Conservation (phyloP, 2,797 vertebrate species). For the Molossus molossus region DNA sequence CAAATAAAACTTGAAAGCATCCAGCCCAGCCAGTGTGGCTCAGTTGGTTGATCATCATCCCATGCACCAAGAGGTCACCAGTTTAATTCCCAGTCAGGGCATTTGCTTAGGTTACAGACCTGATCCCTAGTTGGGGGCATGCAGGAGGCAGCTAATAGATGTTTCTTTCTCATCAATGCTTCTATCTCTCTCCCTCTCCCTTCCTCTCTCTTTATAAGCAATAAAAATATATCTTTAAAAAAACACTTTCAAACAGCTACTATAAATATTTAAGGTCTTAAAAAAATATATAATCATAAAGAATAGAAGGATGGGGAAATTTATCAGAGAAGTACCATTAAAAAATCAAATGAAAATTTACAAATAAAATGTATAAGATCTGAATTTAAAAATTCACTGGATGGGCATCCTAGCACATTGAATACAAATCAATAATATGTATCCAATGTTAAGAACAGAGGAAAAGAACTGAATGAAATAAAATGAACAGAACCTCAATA, state of each 20-base stretch:
- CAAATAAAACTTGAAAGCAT: not conserved
- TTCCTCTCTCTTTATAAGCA: too few species aligned
- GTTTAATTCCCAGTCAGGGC: too few species aligned
- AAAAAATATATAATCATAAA: slow-evolving; percentile 1
- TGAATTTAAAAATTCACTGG: not conserved
- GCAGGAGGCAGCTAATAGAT: too few species aligned
- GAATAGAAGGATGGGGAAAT: slow-evolving; percentile 3
- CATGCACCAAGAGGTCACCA: too few species aligned
- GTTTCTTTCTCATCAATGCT: too few species aligned
- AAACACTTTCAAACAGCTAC: not conserved
- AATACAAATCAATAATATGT: slow-evolving; percentile 32
- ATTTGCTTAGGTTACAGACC: too few species aligned
- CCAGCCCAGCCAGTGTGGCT: too few species aligned
- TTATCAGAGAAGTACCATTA: not conserved
- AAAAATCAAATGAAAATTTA: slow-evolving; percentile 36
- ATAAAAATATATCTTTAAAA: too few species aligned
- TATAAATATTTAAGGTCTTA: slow-evolving; percentile 9
- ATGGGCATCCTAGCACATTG: not conserved
- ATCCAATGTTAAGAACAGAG: not conserved
- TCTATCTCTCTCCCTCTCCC: too few species aligned
- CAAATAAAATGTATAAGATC: not conserved
- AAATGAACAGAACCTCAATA: not conserved
- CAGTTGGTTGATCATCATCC: too few species aligned
- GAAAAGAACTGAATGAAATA: not conserved
- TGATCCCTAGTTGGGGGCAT: too few species aligned